Conservation (phyloP, 2,113 vertebrate species). For the Indri indri region DNA sequence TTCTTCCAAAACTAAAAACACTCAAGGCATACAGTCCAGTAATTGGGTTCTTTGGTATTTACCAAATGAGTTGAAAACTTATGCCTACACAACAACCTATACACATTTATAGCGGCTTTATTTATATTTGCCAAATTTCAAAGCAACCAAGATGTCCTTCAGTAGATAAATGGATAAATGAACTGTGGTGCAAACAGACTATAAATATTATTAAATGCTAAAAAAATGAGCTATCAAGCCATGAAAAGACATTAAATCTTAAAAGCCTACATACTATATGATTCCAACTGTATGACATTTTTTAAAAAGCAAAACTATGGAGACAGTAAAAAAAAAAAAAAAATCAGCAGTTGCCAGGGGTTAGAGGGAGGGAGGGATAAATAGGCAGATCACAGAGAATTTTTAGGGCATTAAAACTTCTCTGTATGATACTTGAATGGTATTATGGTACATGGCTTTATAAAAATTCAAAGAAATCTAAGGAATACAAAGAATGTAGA, state of each 20-base stretch:
- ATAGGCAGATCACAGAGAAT: background rate
- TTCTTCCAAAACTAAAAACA: background rate
- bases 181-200: background rate
- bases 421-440: background rate
- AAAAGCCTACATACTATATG: background rate
- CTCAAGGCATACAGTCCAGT: background rate
- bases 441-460: background rate
- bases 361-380: background rate
- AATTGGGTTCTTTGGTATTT: background rate
- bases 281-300: background rate
- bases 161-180: background rate
- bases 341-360: background rate
- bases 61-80: background rate
- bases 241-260: background rate
- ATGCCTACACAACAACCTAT: background rate
- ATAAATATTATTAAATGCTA: background rate
- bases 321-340: background rate
- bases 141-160: background rate
- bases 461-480: background rate
- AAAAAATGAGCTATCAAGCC: background rate
- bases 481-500: background rate
- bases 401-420: background rate
- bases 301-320: background rate
- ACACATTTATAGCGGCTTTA: background rate
- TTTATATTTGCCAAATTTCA: background rate